Evolutionary conservation across 2,888 invertebrate genomes (phyloP).

Genomic region (Parasteatoda lunata): DNA sequence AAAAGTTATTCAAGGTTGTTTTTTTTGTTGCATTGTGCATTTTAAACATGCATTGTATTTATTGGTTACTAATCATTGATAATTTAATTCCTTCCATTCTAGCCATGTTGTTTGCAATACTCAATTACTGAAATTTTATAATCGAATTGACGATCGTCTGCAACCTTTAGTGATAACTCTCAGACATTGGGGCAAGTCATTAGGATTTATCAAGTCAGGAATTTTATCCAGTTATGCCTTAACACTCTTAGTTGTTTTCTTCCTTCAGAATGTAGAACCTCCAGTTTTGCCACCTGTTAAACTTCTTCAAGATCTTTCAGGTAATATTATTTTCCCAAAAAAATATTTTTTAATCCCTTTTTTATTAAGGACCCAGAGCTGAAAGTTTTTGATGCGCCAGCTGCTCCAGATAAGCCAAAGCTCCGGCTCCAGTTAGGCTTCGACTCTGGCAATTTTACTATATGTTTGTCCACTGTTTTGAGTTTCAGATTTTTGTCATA

Average conservation of each 20-base stretch:
- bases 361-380: too few species aligned
- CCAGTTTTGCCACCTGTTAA: constrained; percentile 42
- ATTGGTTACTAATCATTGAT: too few species aligned
- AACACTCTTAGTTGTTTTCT: constrained; percentile 34
- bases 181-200: constrained; percentile 17
- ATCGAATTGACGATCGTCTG: constrained; percentile 10
- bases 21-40: too few species aligned
- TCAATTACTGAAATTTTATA: constrained; percentile 13
- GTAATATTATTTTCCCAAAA: constrained; percentile 4
- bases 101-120: constrained; percentile 23
- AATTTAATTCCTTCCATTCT: background rate
- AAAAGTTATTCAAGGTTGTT: too few species aligned
- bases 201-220: background rate
- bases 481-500: too few species aligned
- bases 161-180: constrained; percentile 13
- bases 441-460: too few species aligned
- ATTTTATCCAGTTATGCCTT: constrained; percentile 30
- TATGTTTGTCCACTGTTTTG: too few species aligned
- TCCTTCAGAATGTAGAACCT: constrained; percentile 24
- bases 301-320: constrained; percentile 2
- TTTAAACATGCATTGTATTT: too few species aligned
- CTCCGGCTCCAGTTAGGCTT: too few species aligned
- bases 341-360: background rate
- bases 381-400: too few species aligned
- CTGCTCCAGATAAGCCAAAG: too few species aligned